phyloP scores from a whole-genome alignment of 2,113 vertebrate genomes.

The Anser cygnoides region DNA sequence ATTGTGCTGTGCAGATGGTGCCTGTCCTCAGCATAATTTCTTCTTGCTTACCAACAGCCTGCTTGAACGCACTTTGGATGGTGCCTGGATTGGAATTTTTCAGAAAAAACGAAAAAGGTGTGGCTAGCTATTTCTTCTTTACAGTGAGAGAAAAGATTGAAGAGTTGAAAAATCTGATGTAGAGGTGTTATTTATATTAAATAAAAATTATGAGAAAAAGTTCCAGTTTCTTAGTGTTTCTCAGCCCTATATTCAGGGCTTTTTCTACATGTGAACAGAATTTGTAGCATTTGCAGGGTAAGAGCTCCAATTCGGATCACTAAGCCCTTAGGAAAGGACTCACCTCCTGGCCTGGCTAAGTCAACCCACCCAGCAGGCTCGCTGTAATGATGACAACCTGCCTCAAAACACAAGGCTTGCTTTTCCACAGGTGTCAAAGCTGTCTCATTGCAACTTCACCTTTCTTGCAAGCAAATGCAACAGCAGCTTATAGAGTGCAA shows the following conservation, averaged over 20 bases:
- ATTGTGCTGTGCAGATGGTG: background rate
- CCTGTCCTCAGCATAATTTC: background rate
- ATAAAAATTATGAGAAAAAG: conserved; percentile 46
- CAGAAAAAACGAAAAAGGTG: background rate
- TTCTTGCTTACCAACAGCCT: conserved; percentile 28
- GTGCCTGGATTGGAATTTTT: conserved; percentile 28
- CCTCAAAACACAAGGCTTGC: background rate
- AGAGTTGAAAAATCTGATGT: background rate
- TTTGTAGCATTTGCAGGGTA: background rate
- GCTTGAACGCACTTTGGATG: conserved; percentile 32
- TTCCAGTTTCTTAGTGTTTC: background rate
- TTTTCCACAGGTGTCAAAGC: background rate
- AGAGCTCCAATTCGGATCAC: background rate
- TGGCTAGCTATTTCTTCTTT: conserved; percentile 24
- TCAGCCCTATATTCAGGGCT: background rate
- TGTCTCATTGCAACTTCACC: background rate
- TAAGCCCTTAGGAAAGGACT: background rate
- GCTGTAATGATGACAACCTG: accelerated
- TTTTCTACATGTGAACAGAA: background rate
- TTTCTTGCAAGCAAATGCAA: background rate
- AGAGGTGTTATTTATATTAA: conserved; percentile 57
- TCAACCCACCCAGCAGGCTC: background rate
- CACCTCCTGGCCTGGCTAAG: background rate
- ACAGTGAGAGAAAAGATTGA: background rate
- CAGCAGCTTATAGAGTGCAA: background rate